Base-by-base conservation (phyloP, 1,140 invertebrate genomes). In the Acyrthosiphon pisum region DNA sequence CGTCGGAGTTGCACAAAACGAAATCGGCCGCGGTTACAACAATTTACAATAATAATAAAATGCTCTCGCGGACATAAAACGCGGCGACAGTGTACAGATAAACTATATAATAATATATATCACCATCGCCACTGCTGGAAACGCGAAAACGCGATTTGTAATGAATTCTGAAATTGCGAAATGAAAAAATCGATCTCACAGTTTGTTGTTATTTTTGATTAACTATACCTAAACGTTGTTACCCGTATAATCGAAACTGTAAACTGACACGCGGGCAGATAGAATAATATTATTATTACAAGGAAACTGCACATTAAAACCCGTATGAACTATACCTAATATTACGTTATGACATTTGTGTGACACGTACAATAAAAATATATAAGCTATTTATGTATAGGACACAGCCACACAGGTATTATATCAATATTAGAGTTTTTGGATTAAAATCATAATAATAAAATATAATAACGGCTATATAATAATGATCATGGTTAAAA, bases 281-380 rank as follows among this genome's bases (percentile, higher is more conserved):
- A 76, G n/a, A 76, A 76, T 76, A 76, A 76, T 76, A 76, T 76
- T 76, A 76, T 76, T 76, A 76, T 76, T 76, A 76, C 60, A 35
- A 35, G 60, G 60, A 76, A 76, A 76, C 6, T 0, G 14, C 14
- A 76, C 14, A 76, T 76, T 76, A 76, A 76, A 68, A 68, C 11
- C 8, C 11, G 30, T 30, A 68, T 68, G 60, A 11, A 68, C 26
- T 68, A 68, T 22, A 30, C 60, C 60, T n/a, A 30, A 68, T 76
- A 76, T 35, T 76, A 76, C n/a, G n/a, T 76, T 76, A 76, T 76
- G n/a, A 68, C 30, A 68, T 68, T 68, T n/a, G n/a, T 68, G 30
- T 76, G 14, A n/a, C 30, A 76, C 60, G 30, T 76, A 76, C 41
- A 41, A 41, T n/a, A 76, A 76, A n/a, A 41, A 41, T 41, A n/a